Base-by-base conservation (phyloP, 2,113 vertebrate genomes). In the Delphinus delphis region DNA sequence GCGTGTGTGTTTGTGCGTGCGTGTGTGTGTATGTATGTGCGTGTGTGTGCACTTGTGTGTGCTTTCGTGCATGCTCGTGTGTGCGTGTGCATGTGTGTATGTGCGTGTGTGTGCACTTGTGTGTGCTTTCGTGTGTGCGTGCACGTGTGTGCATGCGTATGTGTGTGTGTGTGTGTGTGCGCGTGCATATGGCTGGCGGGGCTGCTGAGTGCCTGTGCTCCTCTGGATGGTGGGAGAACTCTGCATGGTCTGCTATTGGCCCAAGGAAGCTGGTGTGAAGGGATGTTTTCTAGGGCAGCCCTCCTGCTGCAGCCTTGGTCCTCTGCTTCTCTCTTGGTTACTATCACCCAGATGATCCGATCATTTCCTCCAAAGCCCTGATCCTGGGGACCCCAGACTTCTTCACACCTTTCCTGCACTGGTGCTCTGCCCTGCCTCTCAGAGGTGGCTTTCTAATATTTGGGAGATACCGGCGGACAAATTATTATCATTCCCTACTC, bases 161-260 rank as follows among this genome's bases (percentile, higher is more conserved):
- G 3, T 50, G 47, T 47, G 38, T 38, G 38, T 38, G 36, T 50
- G 50, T 50, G 50, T 6, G 68, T 5, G 31, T 6, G 17, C 1
- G 5, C 17, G 65, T 44, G 44, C 44, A 44, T n/a, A 33, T n/a
- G 65, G 14, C 31, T n/a, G 65, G 31, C 0, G 5, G 33, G 65
- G 70, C 70, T 68, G 47, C 55, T 3, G 13, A 1, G 4, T 23
- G n/a, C 60, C 41, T 50, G 3, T 25, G 63, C 73, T 36, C 0
- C 2, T 2, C n/a, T 18, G n/a, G 25, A 5, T 12, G 26, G 71
- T 3, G 13, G 25, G 1, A 28, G 17, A 0, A 13, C 10, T 13
- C 65, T 33, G 44, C 18, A 4, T n/a, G 18, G 33, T 26, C 38
- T 47, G 73, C 82, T 68, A 1, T 26, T 6, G 15, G 38, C 13